Conservation (phyloP, 1,140 invertebrate species). For the Drosophila chauvacae region DNA sequence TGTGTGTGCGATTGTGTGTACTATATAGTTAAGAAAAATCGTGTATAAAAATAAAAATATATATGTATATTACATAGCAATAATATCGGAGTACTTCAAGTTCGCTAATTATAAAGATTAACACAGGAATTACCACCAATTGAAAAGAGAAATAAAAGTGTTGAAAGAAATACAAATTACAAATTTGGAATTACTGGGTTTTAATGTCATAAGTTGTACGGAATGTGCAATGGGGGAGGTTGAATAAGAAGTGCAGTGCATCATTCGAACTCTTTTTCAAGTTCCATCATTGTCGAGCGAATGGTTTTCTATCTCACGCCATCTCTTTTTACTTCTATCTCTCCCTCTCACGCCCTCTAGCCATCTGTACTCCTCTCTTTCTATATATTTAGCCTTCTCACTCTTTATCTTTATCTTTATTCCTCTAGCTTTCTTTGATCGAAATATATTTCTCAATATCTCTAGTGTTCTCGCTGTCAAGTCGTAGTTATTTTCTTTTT, state of each 20-base stretch:
- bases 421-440: too few relatives aligned
- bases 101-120: constrained; percentile 7
- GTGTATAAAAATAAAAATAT: constrained; percentile 6
- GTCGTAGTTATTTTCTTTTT: too few relatives aligned
- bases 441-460: too few relatives aligned
- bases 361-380: too few relatives aligned
- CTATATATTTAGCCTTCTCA: too few relatives aligned
- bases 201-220: background rate
- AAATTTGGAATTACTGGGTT: background rate
- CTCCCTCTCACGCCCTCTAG: too few relatives aligned
- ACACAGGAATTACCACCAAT: constrained; percentile 20
- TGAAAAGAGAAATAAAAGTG: constrained; percentile 6
- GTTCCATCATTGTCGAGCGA: too few relatives aligned
- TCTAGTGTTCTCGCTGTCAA: too few relatives aligned
- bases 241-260: background rate
- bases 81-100: constrained; percentile 25
- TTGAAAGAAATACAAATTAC: background rate
- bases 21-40: constrained; percentile 36
- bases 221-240: background rate
- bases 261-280: background rate
- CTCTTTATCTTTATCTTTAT: too few relatives aligned
- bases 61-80: constrained; percentile 9
- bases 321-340: too few relatives aligned
- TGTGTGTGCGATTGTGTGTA: constrained; percentile 28
- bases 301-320: too few relatives aligned